Base-by-base conservation (phyloP, 2,888 invertebrate species). In the Leptopilina drosophilae region DNA sequence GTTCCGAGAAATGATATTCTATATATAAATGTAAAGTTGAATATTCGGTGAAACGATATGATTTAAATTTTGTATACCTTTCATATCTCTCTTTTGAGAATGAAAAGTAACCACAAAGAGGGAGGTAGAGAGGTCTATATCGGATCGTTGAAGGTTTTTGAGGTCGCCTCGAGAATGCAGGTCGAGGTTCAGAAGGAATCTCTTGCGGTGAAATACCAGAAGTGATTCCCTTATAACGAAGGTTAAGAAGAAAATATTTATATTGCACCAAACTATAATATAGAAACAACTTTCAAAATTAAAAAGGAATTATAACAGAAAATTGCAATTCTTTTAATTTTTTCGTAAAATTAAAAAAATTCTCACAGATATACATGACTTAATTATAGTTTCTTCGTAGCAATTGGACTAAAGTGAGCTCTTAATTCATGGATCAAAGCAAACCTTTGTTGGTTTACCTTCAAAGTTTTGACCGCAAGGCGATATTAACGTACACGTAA, bases 401-500 rank as follows among this genome's bases (percentile, higher is more conserved):
- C 33, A 73, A 73, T 73, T 56, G 12, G 14, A 56, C 15, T 73
- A 14, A 56, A 33, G 73, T 66, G 49, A 83, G 81, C 82, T 81
- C 82, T 80, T 83, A 84, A 87, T 87, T 83, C 83, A 80, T 84
- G 84, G 86, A 87, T 88, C 88, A 88, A 88, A 88, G 88, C 85
- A 81, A 49, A 81, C 78, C 82, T 85, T 83, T 84, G 84, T 84
- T 81, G 86, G 85, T 83, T 85, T 86, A 85, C 85, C 83, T 78
- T 82, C 84, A 79, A 83, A 87, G 88, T 88, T 87, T 86, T 83
- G 83, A 90, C 89, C 87, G 85, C 89, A 88, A 83, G 90, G 88
- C 89, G 90, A 91, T 91, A 91, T 91, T 90, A 91, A 89, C 89
- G 87, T 89, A 87, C 87, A 81, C 80, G 89, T 90, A 87, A 90